Percentiles rank a stretch among this genome's conserved stretches.
phyloP scores from a whole-genome alignment of 1,140 invertebrate genomes.

The Trichonephila inaurata region DNA sequence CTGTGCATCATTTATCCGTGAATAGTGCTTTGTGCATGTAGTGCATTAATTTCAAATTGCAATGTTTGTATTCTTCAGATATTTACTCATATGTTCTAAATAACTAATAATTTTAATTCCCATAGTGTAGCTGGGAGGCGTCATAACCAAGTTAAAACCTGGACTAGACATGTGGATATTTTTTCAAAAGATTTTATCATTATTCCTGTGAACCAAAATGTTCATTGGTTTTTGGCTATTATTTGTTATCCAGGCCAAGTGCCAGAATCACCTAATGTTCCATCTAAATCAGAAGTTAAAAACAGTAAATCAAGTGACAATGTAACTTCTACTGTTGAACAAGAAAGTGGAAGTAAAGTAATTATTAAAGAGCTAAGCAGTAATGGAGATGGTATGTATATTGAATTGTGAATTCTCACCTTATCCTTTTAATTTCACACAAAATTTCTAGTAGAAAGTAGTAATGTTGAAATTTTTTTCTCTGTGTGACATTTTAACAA shows the following conservation, averaged over 20 bases:
- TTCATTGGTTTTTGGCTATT: slow-evolving; percentile 98
- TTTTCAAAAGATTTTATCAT: slow-evolving; percentile 98
- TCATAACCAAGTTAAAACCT: slow-evolving; percentile 94
- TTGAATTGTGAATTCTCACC: no score
- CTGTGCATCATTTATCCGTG: no score
- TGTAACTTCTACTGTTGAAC: slow-evolving; percentile 60
- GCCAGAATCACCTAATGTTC: slow-evolving; percentile 79
- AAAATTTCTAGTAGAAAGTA: no score
- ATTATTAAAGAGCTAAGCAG: slow-evolving; percentile 46
- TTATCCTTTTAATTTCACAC: not conserved
- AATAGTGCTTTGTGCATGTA: no score
- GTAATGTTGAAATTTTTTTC: no score
- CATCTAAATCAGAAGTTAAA: not conserved
- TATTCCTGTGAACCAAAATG: slow-evolving; percentile 97
- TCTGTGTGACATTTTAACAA: no score
- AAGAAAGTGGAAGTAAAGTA: slow-evolving; percentile 44
- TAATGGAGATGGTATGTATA: slow-evolving; percentile 15
- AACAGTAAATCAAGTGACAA: slow-evolving; percentile 77
- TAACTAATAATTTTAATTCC: not conserved
- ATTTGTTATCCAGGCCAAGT: slow-evolving; percentile 95
- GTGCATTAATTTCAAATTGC: no score
- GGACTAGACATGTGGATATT: slow-evolving; percentile 97
- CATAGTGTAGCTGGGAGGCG: slow-evolving; percentile 83
- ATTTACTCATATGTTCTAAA: no score
- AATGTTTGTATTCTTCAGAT: no score